Base-by-base conservation (phyloP, 2,113 vertebrate genomes). In the Scophthalmus maximus region DNA sequence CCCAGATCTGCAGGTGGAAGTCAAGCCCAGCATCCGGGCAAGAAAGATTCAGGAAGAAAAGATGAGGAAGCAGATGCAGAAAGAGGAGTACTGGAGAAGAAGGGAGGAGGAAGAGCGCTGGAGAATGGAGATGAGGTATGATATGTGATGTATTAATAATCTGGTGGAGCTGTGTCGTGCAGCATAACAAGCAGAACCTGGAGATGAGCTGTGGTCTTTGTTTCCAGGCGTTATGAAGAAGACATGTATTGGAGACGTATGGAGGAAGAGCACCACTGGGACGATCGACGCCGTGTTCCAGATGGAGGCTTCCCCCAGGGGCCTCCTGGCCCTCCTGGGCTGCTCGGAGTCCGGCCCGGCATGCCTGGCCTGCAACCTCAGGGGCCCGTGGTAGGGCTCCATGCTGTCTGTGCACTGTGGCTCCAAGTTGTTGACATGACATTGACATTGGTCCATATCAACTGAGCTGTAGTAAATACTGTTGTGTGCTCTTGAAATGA, bases 231-330 rank as follows among this genome's bases (percentile, higher is more conserved):
- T 6, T 99, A 99, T 6, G 97, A 99, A 81, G 98, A 99, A 53
- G 98, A 99, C 75, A 98, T 99, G 96, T 99, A 98, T 88, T 99
- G 98, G 97, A 94, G 98, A 68, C 95, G 97, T 27, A 95, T 99
- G 95, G 97, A 98, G 68, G 97, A 98, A 81, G 97, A 99, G 26
- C 96, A 98, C 64, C 97, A 99, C 80, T 99, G 98, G 98, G 98
- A 98, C 34, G 98, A 99, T 2, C 93, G 97, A 0, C 96, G 96
- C 6, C 93, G 97, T 68, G 90, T 97, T 75, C 95, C 96, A 3
- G 98, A 98, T 23, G 96, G 96, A 50, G 94, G 94, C 10, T 99
- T 97, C 87, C 96, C 94, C 56, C 96, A 95, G 67, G 96, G 97
- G 5, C 97, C 96, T 61, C 96, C 95, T 1, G 96, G 97, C 9